Base-by-base conservation (phyloP, 2,113 vertebrate species). In the Chascanopsetta lugubris region DNA sequence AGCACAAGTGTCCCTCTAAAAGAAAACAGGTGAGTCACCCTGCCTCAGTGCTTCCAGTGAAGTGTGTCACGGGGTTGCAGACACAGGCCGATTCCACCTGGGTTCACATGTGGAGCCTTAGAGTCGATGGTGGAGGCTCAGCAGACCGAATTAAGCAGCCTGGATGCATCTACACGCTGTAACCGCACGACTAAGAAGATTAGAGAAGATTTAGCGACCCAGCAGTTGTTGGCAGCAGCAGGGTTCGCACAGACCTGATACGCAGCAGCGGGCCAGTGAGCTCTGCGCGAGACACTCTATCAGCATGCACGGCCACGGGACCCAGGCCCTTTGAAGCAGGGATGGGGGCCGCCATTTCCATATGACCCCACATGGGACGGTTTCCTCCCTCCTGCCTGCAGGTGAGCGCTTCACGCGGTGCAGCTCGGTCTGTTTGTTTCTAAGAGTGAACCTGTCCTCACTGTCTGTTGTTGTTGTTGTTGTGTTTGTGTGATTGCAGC, bases 171-270 rank as follows among this genome's bases (percentile, higher is more conserved):
- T 80, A 65, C 72, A 84, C 65, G 61, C 61, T 45, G 57, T 63
- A 38, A 65, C 77, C 80, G 74, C 68, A 69, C 43, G 59, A 73
- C 51, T 91, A 92, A 93, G 86, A 85, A 85, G 91, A 92, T 92
- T 92, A 92, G 55, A 61, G 12, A 20, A 88, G 85, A 90, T 90
- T 92, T 88, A 87, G 69, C 75, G 64, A 49, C 43, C 64, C 55
- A 67, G 73, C 78, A 75, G 40, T 78, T 51, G 56, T 86, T n/a
- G n/a, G n/a, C 75, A 77, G 67, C 75, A 79, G 46, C 54, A 29
- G 53, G 13, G 50, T 61, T 73, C 64, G 64, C 62, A 43, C 51
- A 43, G 63, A 46, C 60, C 36, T 42, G 72, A 63, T 29, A 24
- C 66, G 51, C 71, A 75, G 83, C 80, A 85, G 84, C 82, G 79